Base-by-base conservation (phyloP, 2,797 vertebrate genomes). In the Mus minutoides region DNA sequence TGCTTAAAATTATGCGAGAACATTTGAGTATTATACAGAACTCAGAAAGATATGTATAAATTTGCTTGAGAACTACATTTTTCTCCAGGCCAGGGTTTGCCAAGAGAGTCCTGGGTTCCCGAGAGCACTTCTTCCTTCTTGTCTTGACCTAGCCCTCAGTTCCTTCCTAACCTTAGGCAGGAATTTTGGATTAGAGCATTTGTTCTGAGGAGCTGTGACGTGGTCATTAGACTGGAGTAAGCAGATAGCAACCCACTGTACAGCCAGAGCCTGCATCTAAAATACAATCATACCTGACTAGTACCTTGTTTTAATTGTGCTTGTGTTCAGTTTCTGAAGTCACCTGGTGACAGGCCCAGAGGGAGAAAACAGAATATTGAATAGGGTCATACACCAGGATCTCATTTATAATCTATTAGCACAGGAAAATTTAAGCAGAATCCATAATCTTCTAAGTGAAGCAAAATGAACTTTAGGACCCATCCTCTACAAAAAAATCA, bases 361-460 rank as follows among this genome's bases (percentile, higher is more conserved):
- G 49, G 46, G 24, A 71, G 58, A 89, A 93, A 82, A 37, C 43
- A 90, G 31, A n/a, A 10, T 64, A 52, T 34, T 58, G 52, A 88
- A 62, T 26, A 75, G 49, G 13, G 87, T 60, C 3, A 49, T 49
- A 85, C 26, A 2, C 8, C 54, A 75, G 73, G 7, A 49, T 49
- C 46, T 60, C n/a, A 31, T 82, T 92, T 62, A 84, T 78, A 56
- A 43, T 5, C 29, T 92, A 6, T 86, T 88, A 90, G 58, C 49
- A 52, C 31, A 85, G 91, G 64, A 86, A 94, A 90, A 90, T 29
- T 80, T 58, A 43, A 6, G 17, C 73, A 26, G 49, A 73, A 92
- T 94, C 22, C 40, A 37, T 75, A 69, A 87, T 58, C n/a, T n/a
- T 82, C n/a, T 86, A 64, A 82, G 31, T 85, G 92, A 89, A 96